phyloP scores from a whole-genome alignment of 92 coral and sea anemone species.

The Diadumene lineata region DNA sequence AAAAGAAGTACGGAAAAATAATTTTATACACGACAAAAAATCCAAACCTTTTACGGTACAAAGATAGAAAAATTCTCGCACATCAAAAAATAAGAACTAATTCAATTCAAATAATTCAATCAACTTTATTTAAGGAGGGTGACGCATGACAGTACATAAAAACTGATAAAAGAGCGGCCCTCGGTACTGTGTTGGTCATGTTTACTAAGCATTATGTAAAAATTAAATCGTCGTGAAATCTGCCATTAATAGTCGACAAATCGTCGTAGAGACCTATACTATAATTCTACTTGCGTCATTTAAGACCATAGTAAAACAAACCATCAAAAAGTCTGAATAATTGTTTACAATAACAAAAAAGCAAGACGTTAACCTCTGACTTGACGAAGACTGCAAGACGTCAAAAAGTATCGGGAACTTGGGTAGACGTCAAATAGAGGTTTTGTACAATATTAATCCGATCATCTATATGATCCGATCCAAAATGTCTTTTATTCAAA shows the following conservation, averaged over 20 bases:
- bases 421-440: neutral
- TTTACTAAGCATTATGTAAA: neutral
- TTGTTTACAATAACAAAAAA: conserved; percentile 14
- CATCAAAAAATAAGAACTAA: no score
- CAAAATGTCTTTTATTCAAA: no score
- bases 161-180: no score
- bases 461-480: no score
- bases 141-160: no score
- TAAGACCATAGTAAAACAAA: neutral
- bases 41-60: no score
- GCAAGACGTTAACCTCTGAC: conserved; percentile 13
- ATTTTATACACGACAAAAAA: no score
- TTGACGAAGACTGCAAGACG: neutral
- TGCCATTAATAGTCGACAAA: neutral
- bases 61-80: no score
- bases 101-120: no score
- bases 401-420: conserved; percentile 9
- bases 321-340: conserved; percentile 1
- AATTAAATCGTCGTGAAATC: neutral
- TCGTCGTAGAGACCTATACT: neutral
- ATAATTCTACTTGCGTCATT: conserved; percentile 19
- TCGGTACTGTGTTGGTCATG: no score
- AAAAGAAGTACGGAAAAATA: no score
- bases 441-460: conserved; percentile 8
- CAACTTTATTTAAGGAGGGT: no score